Conservation (phyloP, 2,888 invertebrate species). For the Caenorhabditis sp. region DNA sequence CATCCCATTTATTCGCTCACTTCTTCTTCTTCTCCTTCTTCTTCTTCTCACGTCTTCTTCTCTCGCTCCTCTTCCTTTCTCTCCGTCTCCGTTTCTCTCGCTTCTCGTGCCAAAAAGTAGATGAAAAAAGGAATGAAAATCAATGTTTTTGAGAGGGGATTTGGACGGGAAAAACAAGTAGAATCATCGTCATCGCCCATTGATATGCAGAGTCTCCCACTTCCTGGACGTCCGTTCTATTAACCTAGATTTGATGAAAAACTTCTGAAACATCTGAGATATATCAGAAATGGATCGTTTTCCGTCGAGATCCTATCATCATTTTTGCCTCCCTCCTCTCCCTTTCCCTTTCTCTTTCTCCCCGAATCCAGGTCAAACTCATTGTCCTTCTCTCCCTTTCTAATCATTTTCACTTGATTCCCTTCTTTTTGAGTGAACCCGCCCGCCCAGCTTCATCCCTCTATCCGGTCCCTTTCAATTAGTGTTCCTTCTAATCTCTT, state of each 20-base stretch:
- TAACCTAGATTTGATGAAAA: no score
- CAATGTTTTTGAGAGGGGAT: background rate
- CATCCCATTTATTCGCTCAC: constrained; percentile 18
- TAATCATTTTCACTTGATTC: constrained; percentile 9
- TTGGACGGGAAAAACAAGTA: constrained; percentile 3
- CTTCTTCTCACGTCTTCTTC: background rate
- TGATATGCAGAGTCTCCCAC: no score
- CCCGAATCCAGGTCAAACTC: constrained; percentile 40
- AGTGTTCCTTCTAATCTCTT: background rate
- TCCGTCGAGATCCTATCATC: no score
- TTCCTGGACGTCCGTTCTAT: no score
- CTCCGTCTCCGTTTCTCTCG: background rate
- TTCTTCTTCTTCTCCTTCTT: background rate
- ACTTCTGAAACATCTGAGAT: no score
- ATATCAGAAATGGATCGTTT: no score
- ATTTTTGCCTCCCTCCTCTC: no score
- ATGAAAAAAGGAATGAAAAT: background rate
- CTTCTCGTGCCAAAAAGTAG: no score
- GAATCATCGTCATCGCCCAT: no score
- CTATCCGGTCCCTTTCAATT: no score
- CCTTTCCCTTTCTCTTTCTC: constrained; percentile 10
- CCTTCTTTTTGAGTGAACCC: background rate
- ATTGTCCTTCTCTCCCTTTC: constrained; percentile 19
- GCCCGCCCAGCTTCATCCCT: no score
- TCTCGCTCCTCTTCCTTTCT: constrained; percentile 4